These are phyloP conservation scores for Drosophila tanythrix DNA, from an alignment of 2,888 invertebrate genomes.

Conservation along the genomic window DNA sequence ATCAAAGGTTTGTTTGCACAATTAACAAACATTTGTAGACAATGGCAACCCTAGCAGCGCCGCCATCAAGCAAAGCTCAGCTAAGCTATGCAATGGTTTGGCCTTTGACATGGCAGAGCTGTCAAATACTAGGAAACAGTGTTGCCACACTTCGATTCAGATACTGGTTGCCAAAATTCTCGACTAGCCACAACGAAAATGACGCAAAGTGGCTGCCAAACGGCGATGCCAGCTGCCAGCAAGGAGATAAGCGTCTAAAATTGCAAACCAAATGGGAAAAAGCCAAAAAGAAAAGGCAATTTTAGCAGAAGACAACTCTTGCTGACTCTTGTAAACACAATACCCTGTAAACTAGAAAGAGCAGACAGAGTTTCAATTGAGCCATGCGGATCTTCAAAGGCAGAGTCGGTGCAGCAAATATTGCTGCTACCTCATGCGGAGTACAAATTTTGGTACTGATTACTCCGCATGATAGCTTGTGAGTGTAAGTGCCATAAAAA, in stretches of 20 bases:
- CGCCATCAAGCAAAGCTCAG: background rate
- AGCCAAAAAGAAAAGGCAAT: constrained; percentile 4
- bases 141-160: constrained; percentile 1
- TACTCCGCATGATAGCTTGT: no score
- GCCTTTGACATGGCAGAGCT: background rate
- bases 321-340: background rate
- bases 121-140: background rate
- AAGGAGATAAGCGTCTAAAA: constrained; percentile 21
- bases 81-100: background rate
- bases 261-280: constrained; percentile 7
- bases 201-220: constrained; percentile 10
- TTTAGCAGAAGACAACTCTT: background rate
- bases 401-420: background rate
- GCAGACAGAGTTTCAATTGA: background rate
- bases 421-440: background rate
- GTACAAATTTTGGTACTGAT: no score
- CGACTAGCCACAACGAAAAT: constrained; percentile 1
- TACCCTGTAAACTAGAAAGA: background rate
- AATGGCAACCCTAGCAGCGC: background rate
- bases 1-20: no score
- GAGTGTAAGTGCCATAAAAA: background rate
- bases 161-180: constrained; percentile 1
- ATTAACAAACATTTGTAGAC: background rate
- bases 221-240: constrained; percentile 8
- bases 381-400: background rate